Base-by-base conservation (phyloP, 2,888 invertebrate genomes). In the Tillus elongatus region DNA sequence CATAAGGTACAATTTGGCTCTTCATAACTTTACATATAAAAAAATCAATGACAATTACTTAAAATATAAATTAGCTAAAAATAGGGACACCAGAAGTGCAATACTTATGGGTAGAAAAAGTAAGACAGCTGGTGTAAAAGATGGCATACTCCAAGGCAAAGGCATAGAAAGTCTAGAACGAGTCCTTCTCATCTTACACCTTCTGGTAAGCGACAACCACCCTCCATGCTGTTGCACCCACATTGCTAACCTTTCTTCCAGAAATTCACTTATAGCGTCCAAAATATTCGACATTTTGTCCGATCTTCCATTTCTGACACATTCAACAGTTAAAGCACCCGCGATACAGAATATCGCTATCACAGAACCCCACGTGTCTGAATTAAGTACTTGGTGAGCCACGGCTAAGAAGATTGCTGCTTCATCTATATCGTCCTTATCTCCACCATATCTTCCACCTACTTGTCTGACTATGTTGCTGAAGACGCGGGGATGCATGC, bases 151-250 rank as follows among this genome's bases (percentile, higher is more conserved):
- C 24, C 24, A 19, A 6, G 6, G 6, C 6, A 19, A 8, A 19
- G 24, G 24, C n/a, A 19, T 8, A 19, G 24, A 8, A n/a, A 19
- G 6, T n/a, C 24, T 6, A 6, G 24, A 19, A 6, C n/a, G 24
- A 19, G 24, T 19, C n/a, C 24, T 19, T n/a, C 24, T 19, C 24
- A 19, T 6, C 6, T n/a, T 6, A 19, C 24, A 19, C 24, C 24
- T 19, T n/a, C n/a, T 19, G n/a, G 24, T 19, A 8, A 19, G n/a
- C 24, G 24, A 6, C n/a, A 8, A n/a, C 90, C 91, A 91, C 61
- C 90, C 90, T 11, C 89, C 89, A 55, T 87, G 84, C 31, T 77
- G 70, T 35, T 82, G 80, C 8, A 91, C 79, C 90, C 90, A 91
- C 1, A 75, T 63, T 1, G 79, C 79, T 16, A 83, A 61, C 47